phyloP scores from a whole-genome alignment of 2,113 vertebrate genomes.

The Zosterops japonicus region DNA sequence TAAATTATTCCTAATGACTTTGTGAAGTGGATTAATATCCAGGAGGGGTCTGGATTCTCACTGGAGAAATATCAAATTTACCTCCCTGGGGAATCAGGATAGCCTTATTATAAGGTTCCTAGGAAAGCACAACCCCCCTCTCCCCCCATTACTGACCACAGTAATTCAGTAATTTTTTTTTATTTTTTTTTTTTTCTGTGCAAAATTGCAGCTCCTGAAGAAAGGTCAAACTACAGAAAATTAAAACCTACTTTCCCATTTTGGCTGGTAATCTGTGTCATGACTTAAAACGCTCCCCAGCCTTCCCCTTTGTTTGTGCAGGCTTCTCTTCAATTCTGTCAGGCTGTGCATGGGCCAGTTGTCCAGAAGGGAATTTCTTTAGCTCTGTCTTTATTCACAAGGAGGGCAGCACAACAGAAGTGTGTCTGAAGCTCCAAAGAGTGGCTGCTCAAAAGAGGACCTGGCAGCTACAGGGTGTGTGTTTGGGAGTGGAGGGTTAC shows the following conservation, averaged over 20 bases:
- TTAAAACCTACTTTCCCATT: neutral
- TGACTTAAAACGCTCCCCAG: neutral
- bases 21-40: constrained; percentile 66
- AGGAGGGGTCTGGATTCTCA: constrained; percentile 44
- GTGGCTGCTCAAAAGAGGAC: neutral
- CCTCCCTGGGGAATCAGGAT: constrained; percentile 1
- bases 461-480: neutral
- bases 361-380: neutral
- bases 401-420: neutral
- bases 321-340: neutral
- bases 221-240: neutral
- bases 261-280: neutral
- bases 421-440: neutral
- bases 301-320: neutral
- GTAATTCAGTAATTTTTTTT: constrained; percentile 2
- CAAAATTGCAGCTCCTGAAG: neutral
- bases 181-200: neutral
- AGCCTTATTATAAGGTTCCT: neutral
- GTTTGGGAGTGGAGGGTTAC: neutral
- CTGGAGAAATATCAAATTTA: constrained; percentile 25
- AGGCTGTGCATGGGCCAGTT: neutral
- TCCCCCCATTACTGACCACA: neutral
- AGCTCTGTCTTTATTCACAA: neutral
- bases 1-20: constrained; percentile 65
- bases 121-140: neutral